A percentile compares a stretch with the other conserved stretches of the same genome.
Evolutionary conservation across 2,888 invertebrate species (phyloP).

Genomic region (Stenurella melanura): DNA sequence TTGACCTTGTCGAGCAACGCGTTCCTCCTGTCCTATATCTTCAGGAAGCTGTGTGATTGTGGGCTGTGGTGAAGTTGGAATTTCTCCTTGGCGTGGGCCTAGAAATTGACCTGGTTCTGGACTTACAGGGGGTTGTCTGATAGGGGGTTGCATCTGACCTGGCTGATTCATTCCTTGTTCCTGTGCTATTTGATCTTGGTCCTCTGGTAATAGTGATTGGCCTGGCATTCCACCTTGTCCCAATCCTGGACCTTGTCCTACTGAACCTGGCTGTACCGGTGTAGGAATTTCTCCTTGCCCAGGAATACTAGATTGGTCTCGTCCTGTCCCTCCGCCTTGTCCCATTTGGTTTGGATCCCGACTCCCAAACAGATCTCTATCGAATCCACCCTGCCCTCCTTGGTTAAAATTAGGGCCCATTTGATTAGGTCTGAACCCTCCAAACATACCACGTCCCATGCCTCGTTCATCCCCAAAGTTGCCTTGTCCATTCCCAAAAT

Average conservation of each 20-base stretch:
- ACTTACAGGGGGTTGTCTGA: background rate
- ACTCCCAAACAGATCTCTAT: background rate
- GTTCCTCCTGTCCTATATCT: background rate
- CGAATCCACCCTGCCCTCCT: background rate
- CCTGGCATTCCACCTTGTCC: background rate
- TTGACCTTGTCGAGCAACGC: too few species aligned
- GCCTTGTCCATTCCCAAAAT: background rate
- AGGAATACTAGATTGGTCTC: background rate
- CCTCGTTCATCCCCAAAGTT: background rate
- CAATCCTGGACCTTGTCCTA: background rate
- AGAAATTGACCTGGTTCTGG: background rate
- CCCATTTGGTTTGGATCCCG: background rate
- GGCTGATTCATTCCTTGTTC: background rate
- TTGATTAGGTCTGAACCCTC: conserved; percentile 7
- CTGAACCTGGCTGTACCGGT: background rate
- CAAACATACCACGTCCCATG: background rate
- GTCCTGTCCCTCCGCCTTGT: background rate
- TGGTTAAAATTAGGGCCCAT: background rate
- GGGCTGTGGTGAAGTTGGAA: background rate
- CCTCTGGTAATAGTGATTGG: background rate
- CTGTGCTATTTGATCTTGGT: background rate
- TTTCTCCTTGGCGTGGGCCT: background rate
- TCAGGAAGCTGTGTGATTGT: background rate
- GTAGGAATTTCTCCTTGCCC: background rate
- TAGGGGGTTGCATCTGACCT: background rate